phyloP scores from a whole-genome alignment of 2,797 vertebrate species.

The Coluber constrictor region DNA sequence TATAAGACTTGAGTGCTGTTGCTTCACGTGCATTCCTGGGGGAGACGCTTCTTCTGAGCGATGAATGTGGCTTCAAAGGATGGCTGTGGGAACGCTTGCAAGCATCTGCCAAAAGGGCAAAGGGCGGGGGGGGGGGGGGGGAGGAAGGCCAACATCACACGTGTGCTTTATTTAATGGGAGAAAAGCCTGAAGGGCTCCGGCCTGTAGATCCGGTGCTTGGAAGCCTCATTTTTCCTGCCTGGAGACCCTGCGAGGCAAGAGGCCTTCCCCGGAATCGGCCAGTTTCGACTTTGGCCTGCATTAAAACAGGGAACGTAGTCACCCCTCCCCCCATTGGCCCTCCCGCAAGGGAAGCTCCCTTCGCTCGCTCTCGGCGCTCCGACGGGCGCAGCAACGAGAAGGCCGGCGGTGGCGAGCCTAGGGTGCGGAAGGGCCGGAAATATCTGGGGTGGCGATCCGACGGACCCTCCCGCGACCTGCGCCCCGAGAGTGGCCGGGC shows the following conservation, averaged over 20 bases:
- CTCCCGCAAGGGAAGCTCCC: background rate
- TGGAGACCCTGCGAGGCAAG: too few species aligned
- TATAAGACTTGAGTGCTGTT: background rate
- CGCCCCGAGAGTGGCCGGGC: background rate
- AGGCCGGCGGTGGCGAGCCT: background rate
- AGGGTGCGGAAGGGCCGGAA: background rate
- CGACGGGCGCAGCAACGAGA: too few species aligned
- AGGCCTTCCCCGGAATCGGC: background rate
- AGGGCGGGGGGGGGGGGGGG: background rate
- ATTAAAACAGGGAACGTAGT: background rate
- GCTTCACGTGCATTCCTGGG: background rate
- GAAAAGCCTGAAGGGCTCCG: background rate
- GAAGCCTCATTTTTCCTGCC: background rate
- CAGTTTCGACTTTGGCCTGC: background rate
- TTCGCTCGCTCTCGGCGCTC: background rate
- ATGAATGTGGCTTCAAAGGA: background rate
- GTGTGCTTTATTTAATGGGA: background rate
- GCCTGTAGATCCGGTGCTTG: too few species aligned
- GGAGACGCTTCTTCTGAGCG: background rate
- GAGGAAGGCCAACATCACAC: background rate
- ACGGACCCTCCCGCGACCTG: background rate
- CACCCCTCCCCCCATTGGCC: too few species aligned
- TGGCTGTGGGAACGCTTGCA: background rate
- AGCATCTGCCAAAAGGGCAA: background rate
- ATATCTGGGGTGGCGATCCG: background rate